Evolutionary conservation across 2,113 vertebrate genomes (phyloP), one percentile per base, ranked within the genome.

Genomic region (Papio anubis): DNA sequence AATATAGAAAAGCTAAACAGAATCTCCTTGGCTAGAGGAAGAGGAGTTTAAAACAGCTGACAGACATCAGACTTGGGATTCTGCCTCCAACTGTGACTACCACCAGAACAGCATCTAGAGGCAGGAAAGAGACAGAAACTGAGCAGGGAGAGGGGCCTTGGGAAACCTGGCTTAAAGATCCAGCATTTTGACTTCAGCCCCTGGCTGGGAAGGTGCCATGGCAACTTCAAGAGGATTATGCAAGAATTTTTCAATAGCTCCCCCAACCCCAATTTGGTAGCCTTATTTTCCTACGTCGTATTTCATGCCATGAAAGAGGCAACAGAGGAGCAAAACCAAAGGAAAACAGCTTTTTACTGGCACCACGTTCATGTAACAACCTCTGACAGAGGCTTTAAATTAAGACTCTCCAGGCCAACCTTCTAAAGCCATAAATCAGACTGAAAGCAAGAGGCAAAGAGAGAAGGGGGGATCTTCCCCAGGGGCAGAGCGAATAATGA

Each of bases 331-430:
- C 90, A 94, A 88, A 94, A 27, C 68, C 92, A 88, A 90, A 96
- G 91, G 81, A 95, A 96, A 97, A 92, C 57, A 90, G 83, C 59
- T 88, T 96, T 95, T 95, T 85, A 89, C 66, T n/a, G 92, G 82
- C 72, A 88, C 90, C 50, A 75, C 3, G 1, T 64, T 86, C 14
- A 0, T 30, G 57, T 23, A 90, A 96, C 61, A 88, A 79, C 85
- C 78, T 96, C 61, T 93, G 93, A 97, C 97, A 93, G 92, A 92
- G 94, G 90, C 92, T 97, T 96, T 96, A 97, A 96, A 96, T 96
- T 93, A 90, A 97, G 87, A 93, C 68, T 78, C 80, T 85, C 68
- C 52, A n/a, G 78, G 70, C 95, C 96, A 92, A 48, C 48, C 70
- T 81, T 86, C 76, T 52, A 16, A 92, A 88, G 94, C 85, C 85